Conservation (phyloP, 2,888 invertebrate species). For the Chaitophorus viminalis region DNA sequence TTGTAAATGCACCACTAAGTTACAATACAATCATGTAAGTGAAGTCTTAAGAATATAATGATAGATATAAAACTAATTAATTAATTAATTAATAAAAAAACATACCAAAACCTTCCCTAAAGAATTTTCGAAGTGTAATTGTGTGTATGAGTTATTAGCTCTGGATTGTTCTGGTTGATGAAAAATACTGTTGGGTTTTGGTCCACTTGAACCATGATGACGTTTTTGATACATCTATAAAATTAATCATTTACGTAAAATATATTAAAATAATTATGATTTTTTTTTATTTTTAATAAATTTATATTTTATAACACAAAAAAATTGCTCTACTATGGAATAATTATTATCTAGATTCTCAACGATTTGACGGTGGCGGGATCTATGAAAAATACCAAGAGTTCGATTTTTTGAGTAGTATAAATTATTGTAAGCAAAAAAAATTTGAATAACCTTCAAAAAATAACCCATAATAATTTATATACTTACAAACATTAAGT, state of each 20-base stretch:
- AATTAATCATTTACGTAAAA: neutral
- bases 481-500: no score
- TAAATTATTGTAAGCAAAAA: no score
- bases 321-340: neutral
- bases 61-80: no score
- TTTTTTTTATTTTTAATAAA: neutral
- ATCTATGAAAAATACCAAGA: no score
- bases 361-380: no score
- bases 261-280: neutral
- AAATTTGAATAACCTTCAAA: no score
- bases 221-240: slow-evolving; percentile 67
- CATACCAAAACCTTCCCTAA: slow-evolving; percentile 87
- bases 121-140: slow-evolving; percentile 93
- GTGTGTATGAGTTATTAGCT: slow-evolving; percentile 74
- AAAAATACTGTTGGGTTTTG: slow-evolving; percentile 69
- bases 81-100: neutral
- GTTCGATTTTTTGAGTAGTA: no score
- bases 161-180: slow-evolving; percentile 45
- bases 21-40: no score
- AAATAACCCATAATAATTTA: no score
- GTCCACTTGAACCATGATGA: slow-evolving; percentile 68
- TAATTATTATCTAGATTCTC: neutral
- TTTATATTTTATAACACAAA: neutral
- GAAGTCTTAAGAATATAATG: no score
- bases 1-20: no score